Evolutionary conservation across 2,888 invertebrate genomes (phyloP), one percentile per base, ranked within the genome.

Genomic region (Plagodis dolabraria): DNA sequence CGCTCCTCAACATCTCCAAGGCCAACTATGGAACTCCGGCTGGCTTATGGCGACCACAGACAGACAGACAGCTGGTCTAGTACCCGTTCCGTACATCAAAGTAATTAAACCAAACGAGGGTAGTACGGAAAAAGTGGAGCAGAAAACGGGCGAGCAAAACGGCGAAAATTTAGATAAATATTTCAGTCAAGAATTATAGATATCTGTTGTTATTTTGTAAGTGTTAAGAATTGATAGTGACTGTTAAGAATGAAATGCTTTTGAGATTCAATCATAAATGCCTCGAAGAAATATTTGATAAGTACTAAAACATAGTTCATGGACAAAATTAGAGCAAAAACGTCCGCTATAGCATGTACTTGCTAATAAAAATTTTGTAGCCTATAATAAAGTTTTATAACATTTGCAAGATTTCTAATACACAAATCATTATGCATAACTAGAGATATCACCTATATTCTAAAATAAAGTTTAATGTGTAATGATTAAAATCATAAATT

Each of bases 1-100:
- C 8, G 99, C 99, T 0, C 98, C 99, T 0, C 94, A 95, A 78
- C 95, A 96, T 67, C 91, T 97, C 33, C 99, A 99, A 86, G 95
- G 95, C 71, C 75, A 93, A 9, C 83, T 96, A 5, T 93, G 94
- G 77, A 95, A 94, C 79, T 93, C 95, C 0, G 96, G 96, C 5
- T 96, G 96, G 96, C 93, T 95, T 0, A 92, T 95, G 82, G 96
- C 94, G 0, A 82, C 93, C 0, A 79, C 92, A 0, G 94, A 95
- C 80, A 93, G 94, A 45, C 93, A 92, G 48, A 88, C 82, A 12
- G 92, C 94, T 0, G 96, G 96, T 0, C 80, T 96, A 2, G 93
- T 96, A 6, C 96, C 96, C 0, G 91, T 94, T 8, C 95, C 94
- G 72, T 95, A 96, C 68, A 83, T 93, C 11, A 92, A 85, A 70